A percentile compares a stretch with the other conserved stretches of the same genome.
phyloP scores from a whole-genome alignment of 2,797 vertebrate species.

The Thaleichthys pacificus region DNA sequence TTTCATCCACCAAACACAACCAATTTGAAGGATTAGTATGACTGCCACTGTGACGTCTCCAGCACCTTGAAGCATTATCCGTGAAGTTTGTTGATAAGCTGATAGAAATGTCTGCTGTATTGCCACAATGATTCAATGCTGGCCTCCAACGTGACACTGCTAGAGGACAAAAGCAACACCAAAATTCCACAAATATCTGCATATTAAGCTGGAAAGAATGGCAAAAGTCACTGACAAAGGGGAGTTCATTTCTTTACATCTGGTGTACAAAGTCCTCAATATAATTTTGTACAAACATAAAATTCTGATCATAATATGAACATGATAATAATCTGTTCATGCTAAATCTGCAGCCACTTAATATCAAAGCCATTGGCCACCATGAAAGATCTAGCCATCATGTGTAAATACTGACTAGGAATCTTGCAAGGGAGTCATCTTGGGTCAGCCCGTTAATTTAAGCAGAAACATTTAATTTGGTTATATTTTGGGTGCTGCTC shows the following conservation, averaged over 20 bases:
- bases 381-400: no score
- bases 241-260: not conserved
- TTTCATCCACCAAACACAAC: constrained; percentile 50
- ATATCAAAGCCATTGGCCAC: no score
- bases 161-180: constrained; percentile 1
- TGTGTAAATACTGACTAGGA: no score
- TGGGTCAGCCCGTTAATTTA: not conserved
- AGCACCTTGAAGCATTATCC: constrained; percentile 65
- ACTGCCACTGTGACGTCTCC: constrained; percentile 59
- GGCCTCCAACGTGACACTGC: not conserved
- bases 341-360: no score
- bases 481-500: constrained; percentile 34
- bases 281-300: no score
- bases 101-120: constrained; percentile 51
- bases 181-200: constrained; percentile 39
- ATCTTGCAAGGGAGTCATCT: no score
- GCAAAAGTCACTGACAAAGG: not conserved
- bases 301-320: no score
- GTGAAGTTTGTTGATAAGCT: constrained; percentile 62
- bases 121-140: constrained; percentile 39
- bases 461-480: not conserved
- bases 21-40: constrained; percentile 59
- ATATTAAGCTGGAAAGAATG: constrained; percentile 16
- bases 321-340: no score
- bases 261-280: no score